phyloP scores from a whole-genome alignment of 2,113 vertebrate species.

The Zingel zingel region DNA sequence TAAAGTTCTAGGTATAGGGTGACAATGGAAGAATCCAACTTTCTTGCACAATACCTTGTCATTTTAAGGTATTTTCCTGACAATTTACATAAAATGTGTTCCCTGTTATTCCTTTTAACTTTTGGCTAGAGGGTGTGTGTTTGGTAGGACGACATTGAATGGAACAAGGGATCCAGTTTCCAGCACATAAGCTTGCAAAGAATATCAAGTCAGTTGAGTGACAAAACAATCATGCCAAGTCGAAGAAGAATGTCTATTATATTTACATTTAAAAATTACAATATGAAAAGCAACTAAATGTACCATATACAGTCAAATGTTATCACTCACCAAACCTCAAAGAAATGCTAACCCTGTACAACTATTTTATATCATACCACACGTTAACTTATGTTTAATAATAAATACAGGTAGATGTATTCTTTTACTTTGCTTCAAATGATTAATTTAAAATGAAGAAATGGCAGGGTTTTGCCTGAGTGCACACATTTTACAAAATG shows the following conservation, averaged over 20 bases:
- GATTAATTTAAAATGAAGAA: background rate
- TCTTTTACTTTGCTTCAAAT: background rate
- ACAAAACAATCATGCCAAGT: background rate
- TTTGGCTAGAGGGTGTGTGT: slow-evolving; percentile 19
- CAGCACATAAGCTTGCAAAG: background rate
- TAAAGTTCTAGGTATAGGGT: background rate
- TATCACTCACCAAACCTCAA: background rate
- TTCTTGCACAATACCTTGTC: background rate
- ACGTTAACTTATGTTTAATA: too few species aligned
- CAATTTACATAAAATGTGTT: background rate
- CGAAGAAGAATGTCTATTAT: slow-evolving; percentile 26
- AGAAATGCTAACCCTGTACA: background rate
- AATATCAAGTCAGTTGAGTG: background rate
- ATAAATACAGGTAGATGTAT: background rate
- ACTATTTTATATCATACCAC: background rate
- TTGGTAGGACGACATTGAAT: background rate
- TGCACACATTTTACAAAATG: slow-evolving; percentile 2
- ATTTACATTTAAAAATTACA: slow-evolving; percentile 42
- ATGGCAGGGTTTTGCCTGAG: background rate
- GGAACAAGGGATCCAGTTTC: slow-evolving; percentile 14
- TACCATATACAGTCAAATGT: slow-evolving; percentile 25
- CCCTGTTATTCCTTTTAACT: background rate
- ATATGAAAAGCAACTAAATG: slow-evolving; percentile 17
- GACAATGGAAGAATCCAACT: background rate
- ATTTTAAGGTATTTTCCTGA: background rate